These are phyloP conservation scores for Parnassius orleans DNA, from an alignment of 2,888 invertebrate species.

Conservation along the genomic window DNA sequence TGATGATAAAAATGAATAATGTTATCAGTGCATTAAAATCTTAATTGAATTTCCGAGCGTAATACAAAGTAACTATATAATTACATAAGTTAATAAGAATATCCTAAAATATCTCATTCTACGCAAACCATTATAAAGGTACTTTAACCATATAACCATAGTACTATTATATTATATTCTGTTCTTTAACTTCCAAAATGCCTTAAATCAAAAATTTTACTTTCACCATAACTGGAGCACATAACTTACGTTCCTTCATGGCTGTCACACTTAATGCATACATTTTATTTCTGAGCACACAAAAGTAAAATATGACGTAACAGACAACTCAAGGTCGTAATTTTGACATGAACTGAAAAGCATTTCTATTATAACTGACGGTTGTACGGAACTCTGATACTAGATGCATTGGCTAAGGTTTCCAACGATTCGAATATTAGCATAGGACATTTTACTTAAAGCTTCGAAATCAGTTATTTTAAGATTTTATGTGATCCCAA, in stretches of 20 bases:
- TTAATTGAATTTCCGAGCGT: too few species aligned
- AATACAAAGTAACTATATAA: background rate
- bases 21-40: too few species aligned
- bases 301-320: slow-evolving; percentile 22
- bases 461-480: too few species aligned
- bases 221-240: slow-evolving; percentile 19
- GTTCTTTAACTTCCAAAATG: too few species aligned
- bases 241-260: slow-evolving; percentile 16
- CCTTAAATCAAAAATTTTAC: background rate
- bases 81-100: background rate
- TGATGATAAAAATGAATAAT: background rate
- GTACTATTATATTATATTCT: too few species aligned
- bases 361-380: slow-evolving; percentile 34
- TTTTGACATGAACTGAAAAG: slow-evolving; percentile 28
- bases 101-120: too few species aligned
- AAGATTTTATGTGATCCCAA: too few species aligned
- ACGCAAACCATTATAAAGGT: too few species aligned
- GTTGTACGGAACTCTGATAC: slow-evolving; percentile 45
- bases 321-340: slow-evolving; percentile 31
- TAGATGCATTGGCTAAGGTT: slow-evolving; percentile 14
- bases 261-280: slow-evolving; percentile 16
- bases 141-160: too few species aligned
- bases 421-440: slow-evolving; percentile 3
- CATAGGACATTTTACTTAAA: background rate
- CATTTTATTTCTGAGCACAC: slow-evolving; percentile 22